Base-by-base conservation (phyloP, 2,113 vertebrate species). In the Dicaeum eximium region DNA sequence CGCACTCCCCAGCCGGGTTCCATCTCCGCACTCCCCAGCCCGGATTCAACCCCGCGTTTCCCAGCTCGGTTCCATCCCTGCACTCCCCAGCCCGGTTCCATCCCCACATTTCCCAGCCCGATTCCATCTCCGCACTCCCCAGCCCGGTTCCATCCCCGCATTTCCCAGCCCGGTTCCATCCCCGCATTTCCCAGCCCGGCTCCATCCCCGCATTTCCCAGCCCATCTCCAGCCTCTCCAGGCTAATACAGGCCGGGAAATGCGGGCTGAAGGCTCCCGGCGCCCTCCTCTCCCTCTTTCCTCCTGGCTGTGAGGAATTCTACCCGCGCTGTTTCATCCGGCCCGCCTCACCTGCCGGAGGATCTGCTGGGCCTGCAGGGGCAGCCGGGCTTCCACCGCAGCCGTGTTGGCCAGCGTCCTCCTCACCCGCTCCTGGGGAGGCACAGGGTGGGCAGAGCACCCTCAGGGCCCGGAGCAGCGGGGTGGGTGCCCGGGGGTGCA, bases 331-430 rank as follows among this genome's bases (percentile, higher is more conserved):
- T 25, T 7, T 31, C 23, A 16, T 9, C 45, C 53, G 20, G n/a
- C 62, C 60, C 4, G 0, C 35, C 98, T 98, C 87, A 98, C 98
- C 80, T 97, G 97, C 80, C 75, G 97, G 33, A 98, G 81, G 88
- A 98, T 95, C 27, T 57, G 88, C 88, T 83, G 88, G 25, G 93
- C 94, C 84, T 94, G 65, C 25, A 48, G 6, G 2, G 98, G 97
- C 40, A 98, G 94, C 28, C 44, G 91, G 58, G 44, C 69, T 92
- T 96, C 93, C 10, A 97, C 93, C 0, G 72, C 56, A 21, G 79
- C 38, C 1, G 91, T 79, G n/a, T 75, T 97, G 48, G 80, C 70
- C 53, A 98, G 40, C 0, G 97, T 72, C 0, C 17, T 40, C 72
- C 77, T 93, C 53, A 97, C 84, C 21, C 88, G 79, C n/a, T 56